Conservation (phyloP, 1,140 invertebrate species). For the Ridgeia piscesae region DNA sequence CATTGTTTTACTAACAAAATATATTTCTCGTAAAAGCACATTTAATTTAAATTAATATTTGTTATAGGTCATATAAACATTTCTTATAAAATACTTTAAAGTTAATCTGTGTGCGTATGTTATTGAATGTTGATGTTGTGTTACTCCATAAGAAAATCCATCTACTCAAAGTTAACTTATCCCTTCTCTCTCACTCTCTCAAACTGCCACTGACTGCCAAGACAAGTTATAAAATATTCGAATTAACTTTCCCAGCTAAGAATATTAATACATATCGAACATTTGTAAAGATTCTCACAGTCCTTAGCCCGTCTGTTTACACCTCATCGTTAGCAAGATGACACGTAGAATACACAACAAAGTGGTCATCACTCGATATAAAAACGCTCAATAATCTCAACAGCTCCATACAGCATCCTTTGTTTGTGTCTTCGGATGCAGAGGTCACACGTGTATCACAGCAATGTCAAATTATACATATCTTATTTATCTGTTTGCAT, state of each 20-base stretch:
- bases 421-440: not conserved
- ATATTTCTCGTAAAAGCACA: not conserved
- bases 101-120: not conserved
- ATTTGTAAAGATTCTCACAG: not conserved
- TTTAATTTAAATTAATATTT: not conserved
- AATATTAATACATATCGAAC: not conserved
- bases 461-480: not conserved
- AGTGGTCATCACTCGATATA: not conserved
- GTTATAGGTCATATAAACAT: not conserved
- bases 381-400: not conserved
- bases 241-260: not conserved
- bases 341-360: not conserved
- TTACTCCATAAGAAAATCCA: not conserved
- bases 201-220: not conserved
- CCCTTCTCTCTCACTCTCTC: not conserved
- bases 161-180: not conserved
- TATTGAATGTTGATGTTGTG: not conserved
- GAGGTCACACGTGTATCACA: not conserved
- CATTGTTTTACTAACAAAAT: not conserved
- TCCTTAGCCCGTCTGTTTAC: not conserved
- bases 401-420: not conserved
- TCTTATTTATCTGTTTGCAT: not conserved
- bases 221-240: not conserved
- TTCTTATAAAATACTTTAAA: not conserved
- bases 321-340: not conserved